Conservation (phyloP, 2,113 vertebrate genomes). For the Pagrus major region DNA sequence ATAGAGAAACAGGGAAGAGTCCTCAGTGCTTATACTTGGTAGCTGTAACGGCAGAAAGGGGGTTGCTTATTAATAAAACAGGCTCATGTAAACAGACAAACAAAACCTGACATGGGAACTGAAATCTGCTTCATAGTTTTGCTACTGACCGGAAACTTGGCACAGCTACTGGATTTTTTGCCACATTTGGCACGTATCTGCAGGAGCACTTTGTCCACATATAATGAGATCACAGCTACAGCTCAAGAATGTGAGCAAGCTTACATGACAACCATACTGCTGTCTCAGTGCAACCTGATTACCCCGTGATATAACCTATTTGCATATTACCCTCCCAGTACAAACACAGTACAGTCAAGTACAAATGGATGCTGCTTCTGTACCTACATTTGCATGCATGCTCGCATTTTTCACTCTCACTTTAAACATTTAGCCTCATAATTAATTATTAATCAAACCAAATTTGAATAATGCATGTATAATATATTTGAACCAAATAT, state of each 20-base stretch:
- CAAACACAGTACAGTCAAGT: too few species aligned
- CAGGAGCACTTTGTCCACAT: constrained; percentile 3
- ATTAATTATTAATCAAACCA: background rate
- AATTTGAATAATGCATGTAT: too few species aligned
- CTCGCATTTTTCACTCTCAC: background rate
- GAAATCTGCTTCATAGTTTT: constrained; percentile 15
- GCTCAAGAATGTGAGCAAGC: background rate
- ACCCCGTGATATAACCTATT: background rate
- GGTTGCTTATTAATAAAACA: constrained; percentile 42
- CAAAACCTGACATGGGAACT: constrained; percentile 34
- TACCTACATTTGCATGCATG: background rate
- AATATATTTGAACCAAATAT: background rate
- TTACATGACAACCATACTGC: background rate
- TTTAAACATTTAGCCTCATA: background rate
- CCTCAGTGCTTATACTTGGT: constrained; percentile 35
- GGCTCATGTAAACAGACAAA: constrained; percentile 20
- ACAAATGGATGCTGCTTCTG: background rate
- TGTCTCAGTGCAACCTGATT: constrained; percentile 4
- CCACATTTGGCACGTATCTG: constrained; percentile 3
- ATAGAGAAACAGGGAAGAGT: constrained; percentile 41
- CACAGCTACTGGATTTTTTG: background rate
- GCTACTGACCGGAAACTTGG: constrained; percentile 1
- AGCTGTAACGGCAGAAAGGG: background rate
- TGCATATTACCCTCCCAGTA: background rate
- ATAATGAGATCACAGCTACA: constrained; percentile 39